Percentiles rank a stretch among this genome's conserved stretches.
These are phyloP conservation scores for Anadara kagoshimensis DNA, from an alignment of 1,140 invertebrate species.

Conservation along the genomic window DNA sequence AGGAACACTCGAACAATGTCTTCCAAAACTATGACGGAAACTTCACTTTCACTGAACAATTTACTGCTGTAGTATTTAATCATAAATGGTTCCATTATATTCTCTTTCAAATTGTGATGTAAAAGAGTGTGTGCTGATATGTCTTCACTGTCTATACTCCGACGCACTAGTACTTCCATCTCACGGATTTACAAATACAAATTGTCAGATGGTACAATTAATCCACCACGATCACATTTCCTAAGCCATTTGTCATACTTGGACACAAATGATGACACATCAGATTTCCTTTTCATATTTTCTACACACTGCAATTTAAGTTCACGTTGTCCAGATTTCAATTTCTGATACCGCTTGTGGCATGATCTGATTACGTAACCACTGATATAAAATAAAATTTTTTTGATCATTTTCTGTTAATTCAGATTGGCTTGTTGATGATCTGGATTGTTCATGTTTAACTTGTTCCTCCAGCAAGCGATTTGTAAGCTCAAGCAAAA, in stretches of 20 bases:
- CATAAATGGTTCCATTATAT: background rate
- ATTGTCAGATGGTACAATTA: slow-evolving; percentile 1
- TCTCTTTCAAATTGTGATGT: background rate
- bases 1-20: background rate
- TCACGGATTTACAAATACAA: slow-evolving; percentile 16
- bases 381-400: slow-evolving; percentile 17
- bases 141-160: background rate
- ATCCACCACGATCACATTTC: slow-evolving; percentile 12
- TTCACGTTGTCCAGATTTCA: background rate
- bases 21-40: background rate
- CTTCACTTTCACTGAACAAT: background rate
- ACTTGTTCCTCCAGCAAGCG: background rate
- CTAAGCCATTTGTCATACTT: slow-evolving; percentile 10
- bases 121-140: slow-evolving; percentile 1
- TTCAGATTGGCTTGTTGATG: background rate
- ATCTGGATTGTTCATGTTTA: background rate
- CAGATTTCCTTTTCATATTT: background rate
- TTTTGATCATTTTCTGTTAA: slow-evolving; percentile 7
- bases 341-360: background rate
- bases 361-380: slow-evolving; percentile 8
- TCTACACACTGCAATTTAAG: background rate
- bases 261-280: slow-evolving; percentile 1
- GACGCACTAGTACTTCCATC: slow-evolving; percentile 1
- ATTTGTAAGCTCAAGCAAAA: background rate
- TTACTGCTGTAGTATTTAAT: background rate